A percentile compares a stretch with the other conserved stretches of the same genome.
Conservation (phyloP, 92 coral and sea anemone genomes). For the Pocillopora meandrina region DNA sequence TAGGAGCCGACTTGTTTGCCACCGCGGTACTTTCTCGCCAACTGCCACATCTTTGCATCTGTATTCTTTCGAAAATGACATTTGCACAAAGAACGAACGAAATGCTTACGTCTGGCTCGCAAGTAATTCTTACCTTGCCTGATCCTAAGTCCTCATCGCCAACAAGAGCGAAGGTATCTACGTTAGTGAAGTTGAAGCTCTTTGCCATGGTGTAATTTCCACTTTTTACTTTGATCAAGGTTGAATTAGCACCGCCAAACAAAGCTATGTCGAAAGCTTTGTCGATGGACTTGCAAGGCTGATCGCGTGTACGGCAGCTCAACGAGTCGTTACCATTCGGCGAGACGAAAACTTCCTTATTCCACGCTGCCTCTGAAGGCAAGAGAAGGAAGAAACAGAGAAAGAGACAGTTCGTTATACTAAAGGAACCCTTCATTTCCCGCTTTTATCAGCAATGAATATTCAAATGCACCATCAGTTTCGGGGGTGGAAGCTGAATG, state of each 20-base stretch:
- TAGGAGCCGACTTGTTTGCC: slow-evolving; percentile 14
- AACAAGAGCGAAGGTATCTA: slow-evolving; percentile 66
- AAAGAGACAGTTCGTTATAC: background rate
- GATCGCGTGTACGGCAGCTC: slow-evolving; percentile 20
- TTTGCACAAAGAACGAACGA: slow-evolving; percentile 69
- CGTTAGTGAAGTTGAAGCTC: slow-evolving; percentile 56
- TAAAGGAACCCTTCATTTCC: background rate
- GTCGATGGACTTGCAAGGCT: slow-evolving; percentile 55
- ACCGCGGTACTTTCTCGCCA: slow-evolving; percentile 69
- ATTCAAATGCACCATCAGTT: too few relatives aligned
- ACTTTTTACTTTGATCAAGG: slow-evolving; percentile 49
- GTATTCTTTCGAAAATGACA: slow-evolving; percentile 60
- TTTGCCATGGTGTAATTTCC: slow-evolving; percentile 73
- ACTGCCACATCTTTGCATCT: slow-evolving; percentile 74
- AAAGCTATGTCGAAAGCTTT: slow-evolving; percentile 15
- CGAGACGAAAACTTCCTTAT: slow-evolving; percentile 34
- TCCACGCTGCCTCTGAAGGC: slow-evolving; percentile 1
- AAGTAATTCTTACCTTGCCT: slow-evolving; percentile 55
- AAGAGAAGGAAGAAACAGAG: background rate
- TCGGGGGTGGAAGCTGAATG: too few relatives aligned
- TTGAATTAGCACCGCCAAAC: slow-evolving; percentile 40
- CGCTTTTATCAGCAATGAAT: too few relatives aligned
- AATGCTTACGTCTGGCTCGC: slow-evolving; percentile 67
- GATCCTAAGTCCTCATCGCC: slow-evolving; percentile 42
- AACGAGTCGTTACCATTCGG: slow-evolving; percentile 44